Percentiles rank a stretch among this genome's conserved stretches.
phyloP scores from a whole-genome alignment of 2,113 vertebrate genomes.

The Aegithalos caudatus region DNA sequence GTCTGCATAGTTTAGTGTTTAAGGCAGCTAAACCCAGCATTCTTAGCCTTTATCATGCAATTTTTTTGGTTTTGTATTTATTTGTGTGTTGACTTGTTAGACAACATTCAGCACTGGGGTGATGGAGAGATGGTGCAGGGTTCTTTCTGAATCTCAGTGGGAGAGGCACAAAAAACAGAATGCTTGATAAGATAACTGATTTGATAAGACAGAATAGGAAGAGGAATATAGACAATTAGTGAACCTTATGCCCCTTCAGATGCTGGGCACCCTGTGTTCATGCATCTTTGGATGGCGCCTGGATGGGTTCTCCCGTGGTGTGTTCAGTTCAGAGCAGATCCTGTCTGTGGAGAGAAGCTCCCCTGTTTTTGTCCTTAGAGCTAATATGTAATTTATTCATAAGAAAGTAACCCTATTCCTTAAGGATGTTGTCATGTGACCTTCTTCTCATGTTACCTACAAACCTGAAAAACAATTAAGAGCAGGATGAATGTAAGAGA shows the following conservation, averaged over 20 bases:
- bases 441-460: neutral
- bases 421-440: neutral
- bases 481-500: neutral
- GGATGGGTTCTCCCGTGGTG: neutral
- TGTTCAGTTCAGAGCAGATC: neutral
- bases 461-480: neutral
- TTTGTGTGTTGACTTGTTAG: neutral
- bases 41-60: neutral
- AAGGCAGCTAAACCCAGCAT: neutral
- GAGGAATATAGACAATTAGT: neutral
- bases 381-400: neutral
- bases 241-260: neutral
- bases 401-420: neutral
- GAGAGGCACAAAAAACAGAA: neutral
- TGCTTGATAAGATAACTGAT: neutral
- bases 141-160: neutral
- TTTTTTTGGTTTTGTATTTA: neutral
- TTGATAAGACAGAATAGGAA: neutral
- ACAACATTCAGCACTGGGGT: neutral
- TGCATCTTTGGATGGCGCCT: rapidly evolving
- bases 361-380: neutral
- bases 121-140: rapidly evolving
- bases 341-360: neutral
- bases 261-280: neutral
- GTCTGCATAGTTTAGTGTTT: neutral